Evolutionary conservation across 2,797 vertebrate genomes (phyloP).

Genomic region (Numenius phaeopus): DNA sequence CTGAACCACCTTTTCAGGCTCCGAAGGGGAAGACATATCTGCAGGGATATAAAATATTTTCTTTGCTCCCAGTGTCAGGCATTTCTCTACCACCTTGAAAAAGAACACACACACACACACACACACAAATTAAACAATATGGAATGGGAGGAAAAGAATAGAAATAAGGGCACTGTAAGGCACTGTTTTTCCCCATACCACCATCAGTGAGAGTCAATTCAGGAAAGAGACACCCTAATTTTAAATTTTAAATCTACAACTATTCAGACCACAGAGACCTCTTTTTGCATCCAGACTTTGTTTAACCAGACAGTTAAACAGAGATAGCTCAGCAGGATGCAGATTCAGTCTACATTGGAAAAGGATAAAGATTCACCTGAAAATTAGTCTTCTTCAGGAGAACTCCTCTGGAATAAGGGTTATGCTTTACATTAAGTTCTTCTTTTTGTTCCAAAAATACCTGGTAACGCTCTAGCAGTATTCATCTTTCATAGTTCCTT

Average conservation of each 20-base stretch:
- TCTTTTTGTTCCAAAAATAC: not conserved
- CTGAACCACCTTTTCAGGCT: slow-evolving; percentile 83
- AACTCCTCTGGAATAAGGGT: not conserved
- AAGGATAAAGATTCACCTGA: not conserved
- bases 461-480: not conserved
- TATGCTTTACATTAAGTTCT: not conserved
- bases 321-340: not conserved
- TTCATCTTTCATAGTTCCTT: not conserved
- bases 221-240: not conserved
- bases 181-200: not conserved
- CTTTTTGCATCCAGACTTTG: not conserved
- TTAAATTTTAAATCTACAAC: not conserved
- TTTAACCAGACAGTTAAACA: not conserved
- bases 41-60: slow-evolving; percentile 83
- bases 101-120: not conserved
- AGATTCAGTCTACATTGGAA: not conserved
- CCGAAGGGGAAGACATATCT: slow-evolving; percentile 84
- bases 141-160: accelerated
- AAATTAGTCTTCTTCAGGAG: not conserved
- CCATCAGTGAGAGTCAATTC: not conserved
- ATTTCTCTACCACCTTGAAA: slow-evolving; percentile 85
- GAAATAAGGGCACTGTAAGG: not conserved
- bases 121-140: not conserved
- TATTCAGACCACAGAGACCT: not conserved
- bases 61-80: slow-evolving; percentile 85